A percentile compares a stretch with the other conserved stretches of the same genome.
Evolutionary conservation across 2,888 invertebrate genomes (phyloP).

Genomic region (Lasioglossum villosulum): DNA sequence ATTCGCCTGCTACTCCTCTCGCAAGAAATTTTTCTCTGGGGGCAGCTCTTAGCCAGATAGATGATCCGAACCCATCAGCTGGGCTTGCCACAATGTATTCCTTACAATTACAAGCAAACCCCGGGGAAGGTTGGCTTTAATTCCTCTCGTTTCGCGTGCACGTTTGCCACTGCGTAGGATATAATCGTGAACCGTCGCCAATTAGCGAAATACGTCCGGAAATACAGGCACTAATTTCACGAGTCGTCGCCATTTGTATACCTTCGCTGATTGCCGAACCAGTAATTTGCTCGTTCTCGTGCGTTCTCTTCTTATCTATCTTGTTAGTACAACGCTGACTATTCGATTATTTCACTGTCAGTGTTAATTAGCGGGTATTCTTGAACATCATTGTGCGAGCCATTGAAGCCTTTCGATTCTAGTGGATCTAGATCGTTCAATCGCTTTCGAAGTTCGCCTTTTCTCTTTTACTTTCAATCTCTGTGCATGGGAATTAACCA

Average conservation of each 20-base stretch:
- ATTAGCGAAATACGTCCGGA: constrained; percentile 56
- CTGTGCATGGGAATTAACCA: background rate
- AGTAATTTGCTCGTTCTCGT: constrained; percentile 29
- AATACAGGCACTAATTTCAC: constrained; percentile 61
- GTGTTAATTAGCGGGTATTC: background rate
- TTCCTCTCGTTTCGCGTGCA: constrained; percentile 8
- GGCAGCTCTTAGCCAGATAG: background rate
- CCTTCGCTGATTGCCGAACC: constrained; percentile 47
- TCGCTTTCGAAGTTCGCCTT: background rate
- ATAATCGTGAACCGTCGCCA: constrained; percentile 42
- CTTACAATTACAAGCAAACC: constrained; percentile 1
- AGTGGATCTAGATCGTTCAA: background rate
- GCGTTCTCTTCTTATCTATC: constrained; percentile 7
- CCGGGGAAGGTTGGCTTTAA: constrained; percentile 20
- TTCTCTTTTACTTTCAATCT: background rate
- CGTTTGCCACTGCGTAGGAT: constrained; percentile 10
- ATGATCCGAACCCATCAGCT: constrained; percentile 7
- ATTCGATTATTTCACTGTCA: background rate
- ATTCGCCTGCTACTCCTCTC: background rate
- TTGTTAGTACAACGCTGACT: background rate
- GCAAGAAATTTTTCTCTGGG: background rate
- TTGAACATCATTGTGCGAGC: background rate
- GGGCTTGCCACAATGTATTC: constrained; percentile 8
- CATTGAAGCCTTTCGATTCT: background rate
- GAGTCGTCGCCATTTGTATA: constrained; percentile 57